Evolutionary conservation across 2,113 vertebrate species (phyloP).

Genomic region (Seriola rivoliana): DNA sequence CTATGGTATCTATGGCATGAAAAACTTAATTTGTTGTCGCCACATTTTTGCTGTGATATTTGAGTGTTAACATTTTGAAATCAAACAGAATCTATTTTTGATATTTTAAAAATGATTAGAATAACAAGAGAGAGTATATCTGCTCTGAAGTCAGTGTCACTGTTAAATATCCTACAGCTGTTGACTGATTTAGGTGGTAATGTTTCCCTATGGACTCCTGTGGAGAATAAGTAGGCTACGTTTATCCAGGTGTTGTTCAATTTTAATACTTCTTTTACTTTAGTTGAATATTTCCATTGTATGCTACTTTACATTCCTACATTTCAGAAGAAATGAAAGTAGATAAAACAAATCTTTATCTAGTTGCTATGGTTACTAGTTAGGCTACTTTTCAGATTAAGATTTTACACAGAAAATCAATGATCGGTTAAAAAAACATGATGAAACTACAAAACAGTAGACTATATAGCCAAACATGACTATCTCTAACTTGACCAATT

Average conservation of each 20-base stretch:
- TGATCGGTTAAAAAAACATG: neutral
- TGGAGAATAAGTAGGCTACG: too few species aligned
- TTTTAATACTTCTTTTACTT: neutral
- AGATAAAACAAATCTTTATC: too few species aligned
- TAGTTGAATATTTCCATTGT: too few species aligned
- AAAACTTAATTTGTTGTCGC: too few species aligned
- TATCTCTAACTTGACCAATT: neutral
- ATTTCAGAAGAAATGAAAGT: too few species aligned
- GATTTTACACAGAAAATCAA: neutral
- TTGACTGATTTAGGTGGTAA: neutral
- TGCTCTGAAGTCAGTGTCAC: neutral
- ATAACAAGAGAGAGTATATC: too few species aligned
- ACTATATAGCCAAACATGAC: too few species aligned
- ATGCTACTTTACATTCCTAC: too few species aligned
- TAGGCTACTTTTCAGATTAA: neutral
- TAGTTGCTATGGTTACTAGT: neutral
- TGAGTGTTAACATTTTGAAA: neutral
- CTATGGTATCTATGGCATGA: too few species aligned
- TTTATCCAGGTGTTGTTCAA: too few species aligned
- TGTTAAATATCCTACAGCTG: neutral
- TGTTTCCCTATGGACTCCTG: too few species aligned
- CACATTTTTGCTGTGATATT: neutral
- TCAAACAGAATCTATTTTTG: neutral
- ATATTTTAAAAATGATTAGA: too few species aligned
- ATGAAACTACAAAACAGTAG: neutral